Percentiles rank a stretch among this genome's conserved stretches.
These are phyloP conservation scores for Nomada fabriciana DNA, from an alignment of 2,888 invertebrate genomes.

Conservation along the genomic window DNA sequence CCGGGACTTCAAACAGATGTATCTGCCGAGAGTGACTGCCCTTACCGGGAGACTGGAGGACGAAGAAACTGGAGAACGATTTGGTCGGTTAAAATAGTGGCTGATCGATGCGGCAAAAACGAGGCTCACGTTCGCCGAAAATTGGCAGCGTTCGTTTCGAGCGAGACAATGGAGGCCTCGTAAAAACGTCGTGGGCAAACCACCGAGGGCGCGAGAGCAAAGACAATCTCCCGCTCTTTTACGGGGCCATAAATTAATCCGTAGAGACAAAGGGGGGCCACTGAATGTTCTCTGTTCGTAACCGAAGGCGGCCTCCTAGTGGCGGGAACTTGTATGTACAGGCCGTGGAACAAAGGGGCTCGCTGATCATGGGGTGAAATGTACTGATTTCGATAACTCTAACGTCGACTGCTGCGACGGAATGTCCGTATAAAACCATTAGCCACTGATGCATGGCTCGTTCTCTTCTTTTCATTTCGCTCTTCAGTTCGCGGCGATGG, in stretches of 20 bases:
- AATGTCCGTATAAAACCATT: slow-evolving; percentile 52
- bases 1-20: slow-evolving; percentile 28
- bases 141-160: slow-evolving; percentile 62
- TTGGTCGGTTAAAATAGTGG: background rate
- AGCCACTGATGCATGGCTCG: background rate
- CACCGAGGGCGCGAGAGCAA: slow-evolving; percentile 70
- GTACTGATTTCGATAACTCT: slow-evolving; percentile 59
- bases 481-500: too few relatives aligned
- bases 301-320: slow-evolving; percentile 44
- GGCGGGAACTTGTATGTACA: slow-evolving; percentile 54
- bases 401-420: slow-evolving; percentile 41
- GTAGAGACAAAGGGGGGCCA: slow-evolving; percentile 44
- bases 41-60: background rate
- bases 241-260: slow-evolving; percentile 80
- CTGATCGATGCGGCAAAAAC: slow-evolving; percentile 31
- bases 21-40: background rate
- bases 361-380: slow-evolving; percentile 53
- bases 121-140: slow-evolving; percentile 54
- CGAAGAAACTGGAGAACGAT: background rate
- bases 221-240: slow-evolving; percentile 78
- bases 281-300: slow-evolving; percentile 72
- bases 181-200: slow-evolving; percentile 80
- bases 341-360: slow-evolving; percentile 65
- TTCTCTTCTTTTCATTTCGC: background rate
- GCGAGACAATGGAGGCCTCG: slow-evolving; percentile 74